Percentiles rank a stretch among this genome's conserved stretches.
phyloP scores from a whole-genome alignment of 2,888 invertebrate genomes.

The Metacarcinus magister region DNA sequence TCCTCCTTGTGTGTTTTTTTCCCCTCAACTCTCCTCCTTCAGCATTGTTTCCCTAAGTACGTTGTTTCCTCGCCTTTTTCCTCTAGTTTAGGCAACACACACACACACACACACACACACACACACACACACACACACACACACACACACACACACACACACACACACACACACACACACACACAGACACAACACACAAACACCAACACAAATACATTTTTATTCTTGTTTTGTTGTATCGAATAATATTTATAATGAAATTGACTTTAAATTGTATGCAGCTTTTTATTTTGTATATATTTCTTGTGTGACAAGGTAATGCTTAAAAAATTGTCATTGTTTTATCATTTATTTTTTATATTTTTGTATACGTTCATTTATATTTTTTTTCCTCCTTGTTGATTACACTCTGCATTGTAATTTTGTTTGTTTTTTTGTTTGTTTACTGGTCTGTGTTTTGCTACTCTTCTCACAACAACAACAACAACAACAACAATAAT shows the following conservation, averaged over 20 bases:
- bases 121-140: slow-evolving; percentile 33
- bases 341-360: too few relatives aligned
- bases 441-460: too few relatives aligned
- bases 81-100: neutral
- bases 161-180: slow-evolving; percentile 9
- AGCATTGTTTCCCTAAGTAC: neutral
- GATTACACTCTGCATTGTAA: too few relatives aligned
- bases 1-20: neutral
- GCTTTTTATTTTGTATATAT: neutral
- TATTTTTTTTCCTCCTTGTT: too few relatives aligned
- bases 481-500: neutral
- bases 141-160: slow-evolving; percentile 34
- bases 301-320: neutral
- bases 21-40: neutral
- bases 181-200: neutral
- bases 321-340: neutral
- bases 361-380: neutral
- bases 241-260: neutral
- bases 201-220: neutral
- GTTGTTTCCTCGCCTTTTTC: neutral
- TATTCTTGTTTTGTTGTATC: neutral
- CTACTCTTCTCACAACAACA: neutral
- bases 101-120: slow-evolving; percentile 4
- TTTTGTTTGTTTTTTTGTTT: too few relatives aligned
- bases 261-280: too few relatives aligned